These are phyloP conservation scores for Trachelus troglodyta DNA, from an alignment of 2,888 invertebrate genomes.

Conservation along the genomic window DNA sequence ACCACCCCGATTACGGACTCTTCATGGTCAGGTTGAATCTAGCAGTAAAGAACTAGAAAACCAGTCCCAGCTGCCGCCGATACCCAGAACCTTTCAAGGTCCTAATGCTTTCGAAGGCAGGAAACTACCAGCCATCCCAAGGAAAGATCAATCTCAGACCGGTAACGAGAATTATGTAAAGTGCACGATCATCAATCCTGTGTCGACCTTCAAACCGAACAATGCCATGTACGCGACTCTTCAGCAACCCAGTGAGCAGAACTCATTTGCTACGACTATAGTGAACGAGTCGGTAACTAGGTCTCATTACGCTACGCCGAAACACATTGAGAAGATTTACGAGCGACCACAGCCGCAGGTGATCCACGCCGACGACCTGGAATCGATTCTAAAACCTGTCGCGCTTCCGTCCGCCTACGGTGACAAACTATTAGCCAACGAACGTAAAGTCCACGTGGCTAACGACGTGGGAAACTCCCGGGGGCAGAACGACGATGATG, in stretches of 20 bases:
- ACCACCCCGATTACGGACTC: not conserved
- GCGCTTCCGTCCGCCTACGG: constrained; percentile 51
- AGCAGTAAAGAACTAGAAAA: constrained; percentile 11
- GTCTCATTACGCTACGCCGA: constrained; percentile 42
- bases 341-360: constrained; percentile 51
- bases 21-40: constrained; percentile 3
- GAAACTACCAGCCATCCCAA: constrained; percentile 44
- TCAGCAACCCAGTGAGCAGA: constrained; percentile 40
- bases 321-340: constrained; percentile 54
- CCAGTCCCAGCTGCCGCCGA: constrained; percentile 11
- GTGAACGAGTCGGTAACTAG: constrained; percentile 27
- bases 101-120: constrained; percentile 27
- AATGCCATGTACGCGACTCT: constrained; percentile 39
- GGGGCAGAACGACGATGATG: constrained; percentile 21
- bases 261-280: constrained; percentile 13
- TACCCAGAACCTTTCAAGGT: not conserved
- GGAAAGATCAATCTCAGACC: constrained; percentile 39
- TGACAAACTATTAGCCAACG: constrained; percentile 32
- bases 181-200: constrained; percentile 17
- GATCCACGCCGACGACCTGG: constrained; percentile 54
- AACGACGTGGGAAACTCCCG: not conserved
- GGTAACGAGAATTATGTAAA: constrained; percentile 50
- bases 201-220: constrained; percentile 53
- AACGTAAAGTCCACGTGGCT: constrained; percentile 10
- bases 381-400: constrained; percentile 47